Conservation (phyloP, 2,888 invertebrate genomes). For the Ptilodon capucinus region DNA sequence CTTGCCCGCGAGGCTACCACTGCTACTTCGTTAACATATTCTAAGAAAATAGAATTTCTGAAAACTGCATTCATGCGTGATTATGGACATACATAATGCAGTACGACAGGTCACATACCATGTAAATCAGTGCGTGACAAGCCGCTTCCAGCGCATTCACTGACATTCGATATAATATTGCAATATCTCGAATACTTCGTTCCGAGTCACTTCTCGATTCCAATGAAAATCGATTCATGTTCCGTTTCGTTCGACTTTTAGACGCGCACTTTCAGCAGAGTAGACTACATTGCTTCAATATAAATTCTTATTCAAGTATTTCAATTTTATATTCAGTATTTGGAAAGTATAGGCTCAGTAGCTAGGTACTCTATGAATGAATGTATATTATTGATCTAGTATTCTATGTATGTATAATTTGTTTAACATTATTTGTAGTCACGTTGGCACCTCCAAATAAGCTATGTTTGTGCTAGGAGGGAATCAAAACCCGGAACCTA, state of each 20-base stretch:
- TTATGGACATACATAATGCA: constrained; percentile 30
- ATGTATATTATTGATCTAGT: too few relatives aligned
- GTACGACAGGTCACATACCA: constrained; percentile 49
- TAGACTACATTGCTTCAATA: constrained; percentile 19
- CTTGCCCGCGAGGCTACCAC: too few relatives aligned
- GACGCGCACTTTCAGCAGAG: constrained; percentile 11
- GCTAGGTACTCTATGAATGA: too few relatives aligned
- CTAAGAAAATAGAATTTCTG: too few relatives aligned
- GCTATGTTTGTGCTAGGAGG: too few relatives aligned
- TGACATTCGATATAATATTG: constrained; percentile 49
- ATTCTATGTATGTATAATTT: too few relatives aligned
- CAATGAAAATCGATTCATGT: constrained; percentile 40
- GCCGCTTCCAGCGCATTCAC: constrained; percentile 47
- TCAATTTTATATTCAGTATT: constrained; percentile 22
- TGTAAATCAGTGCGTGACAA: constrained; percentile 59
- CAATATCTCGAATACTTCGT: constrained; percentile 54
- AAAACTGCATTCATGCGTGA: too few relatives aligned
- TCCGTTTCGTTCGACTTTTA: constrained; percentile 23
- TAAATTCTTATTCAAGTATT: constrained; percentile 30
- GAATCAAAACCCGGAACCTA: too few relatives aligned
- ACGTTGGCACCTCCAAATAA: too few relatives aligned
- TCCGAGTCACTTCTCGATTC: constrained; percentile 47
- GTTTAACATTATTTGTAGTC: too few relatives aligned
- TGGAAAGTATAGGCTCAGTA: too few relatives aligned
- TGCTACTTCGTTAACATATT: too few relatives aligned